Conservation (phyloP, 2,888 invertebrate species). For the Thysanoteuthis rhombus region DNA sequence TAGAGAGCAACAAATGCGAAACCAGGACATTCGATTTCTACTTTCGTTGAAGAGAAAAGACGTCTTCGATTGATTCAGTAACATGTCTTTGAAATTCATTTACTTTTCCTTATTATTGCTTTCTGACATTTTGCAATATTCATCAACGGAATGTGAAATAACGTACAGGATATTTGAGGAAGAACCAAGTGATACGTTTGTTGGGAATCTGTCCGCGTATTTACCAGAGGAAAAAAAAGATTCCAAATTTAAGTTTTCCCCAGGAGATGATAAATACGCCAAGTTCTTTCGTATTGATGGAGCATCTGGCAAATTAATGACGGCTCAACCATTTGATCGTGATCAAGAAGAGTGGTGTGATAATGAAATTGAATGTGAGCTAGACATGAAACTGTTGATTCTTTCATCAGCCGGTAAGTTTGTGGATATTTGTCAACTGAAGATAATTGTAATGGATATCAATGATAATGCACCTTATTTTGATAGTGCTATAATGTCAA, state of each 20-base stretch:
- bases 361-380: slow-evolving; percentile 43
- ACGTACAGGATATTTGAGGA: slow-evolving; percentile 34
- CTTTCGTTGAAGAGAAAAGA: not conserved
- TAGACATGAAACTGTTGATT: slow-evolving; percentile 41
- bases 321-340: slow-evolving; percentile 49
- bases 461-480: slow-evolving; percentile 58
- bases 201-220: slow-evolving; percentile 41
- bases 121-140: not conserved
- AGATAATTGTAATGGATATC: slow-evolving; percentile 47
- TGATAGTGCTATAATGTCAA: slow-evolving; percentile 30
- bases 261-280: slow-evolving; percentile 39
- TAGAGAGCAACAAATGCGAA: not conserved
- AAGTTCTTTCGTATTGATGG: slow-evolving; percentile 47
- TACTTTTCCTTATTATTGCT: not conserved
- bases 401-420: slow-evolving; percentile 31
- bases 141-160: not conserved
- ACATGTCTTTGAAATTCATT: not conserved
- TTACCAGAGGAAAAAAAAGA: not conserved
- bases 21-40: not conserved
- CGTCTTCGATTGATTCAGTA: not conserved
- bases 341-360: slow-evolving; percentile 43
- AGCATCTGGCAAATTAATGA: slow-evolving; percentile 51
- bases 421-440: slow-evolving; percentile 46
- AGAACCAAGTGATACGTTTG: slow-evolving; percentile 25
- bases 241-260: slow-evolving; percentile 34